phyloP scores from a whole-genome alignment of 2,113 vertebrate genomes.

The Echinops telfairi region DNA sequence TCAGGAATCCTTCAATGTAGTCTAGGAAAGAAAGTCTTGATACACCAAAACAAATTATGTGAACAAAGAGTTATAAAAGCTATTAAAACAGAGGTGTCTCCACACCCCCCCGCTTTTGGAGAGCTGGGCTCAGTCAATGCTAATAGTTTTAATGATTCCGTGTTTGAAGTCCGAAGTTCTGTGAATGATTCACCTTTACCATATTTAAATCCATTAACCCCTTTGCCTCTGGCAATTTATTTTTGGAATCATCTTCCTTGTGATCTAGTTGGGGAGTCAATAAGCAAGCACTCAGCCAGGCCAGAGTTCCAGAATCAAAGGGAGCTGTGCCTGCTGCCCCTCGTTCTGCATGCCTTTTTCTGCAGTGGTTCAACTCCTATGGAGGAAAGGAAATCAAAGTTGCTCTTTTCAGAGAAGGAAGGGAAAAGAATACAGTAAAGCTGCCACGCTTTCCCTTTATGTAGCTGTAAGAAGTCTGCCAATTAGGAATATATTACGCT shows the following conservation, averaged over 20 bases:
- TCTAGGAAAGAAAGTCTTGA: conserved; percentile 19
- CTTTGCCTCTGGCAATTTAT: conserved; percentile 62
- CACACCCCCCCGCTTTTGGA: background rate
- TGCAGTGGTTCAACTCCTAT: background rate
- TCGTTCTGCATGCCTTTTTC: background rate
- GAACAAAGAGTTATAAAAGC: conserved; percentile 45
- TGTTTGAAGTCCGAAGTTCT: conserved; percentile 67
- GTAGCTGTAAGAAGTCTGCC: background rate
- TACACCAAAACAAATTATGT: conserved; percentile 25
- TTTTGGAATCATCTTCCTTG: conserved; percentile 41
- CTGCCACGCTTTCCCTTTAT: background rate
- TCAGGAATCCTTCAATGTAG: background rate
- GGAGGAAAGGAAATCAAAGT: background rate
- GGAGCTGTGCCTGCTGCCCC: background rate
- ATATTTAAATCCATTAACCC: conserved; percentile 61
- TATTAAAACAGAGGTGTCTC: background rate
- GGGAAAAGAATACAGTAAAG: background rate
- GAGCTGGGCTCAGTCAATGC: background rate
- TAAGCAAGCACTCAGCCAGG: background rate
- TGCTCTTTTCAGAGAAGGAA: background rate
- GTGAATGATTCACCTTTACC: conserved; percentile 55
- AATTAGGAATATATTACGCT: background rate
- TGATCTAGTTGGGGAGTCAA: conserved; percentile 17
- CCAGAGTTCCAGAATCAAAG: conserved; percentile 24
- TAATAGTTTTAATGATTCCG: conserved; percentile 64